Base-by-base conservation (phyloP, 2,888 invertebrate genomes). In the Leptinotarsa tumamoca region DNA sequence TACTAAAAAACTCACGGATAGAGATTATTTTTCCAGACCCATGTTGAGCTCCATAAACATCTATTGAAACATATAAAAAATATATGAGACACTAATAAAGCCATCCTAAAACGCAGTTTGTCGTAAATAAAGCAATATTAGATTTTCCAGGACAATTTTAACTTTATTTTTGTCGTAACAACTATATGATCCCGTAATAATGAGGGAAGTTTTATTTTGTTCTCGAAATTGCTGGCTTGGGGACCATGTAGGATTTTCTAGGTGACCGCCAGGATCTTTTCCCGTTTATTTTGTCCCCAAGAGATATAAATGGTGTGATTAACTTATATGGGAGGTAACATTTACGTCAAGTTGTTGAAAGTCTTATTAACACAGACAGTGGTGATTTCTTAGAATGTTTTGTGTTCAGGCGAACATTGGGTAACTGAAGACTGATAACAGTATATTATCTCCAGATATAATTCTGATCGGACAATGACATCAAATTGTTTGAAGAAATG, bases 121-220 rank as follows among this genome's bases (percentile, higher is more conserved):
- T 68, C 63, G 73, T 78, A 78, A 80, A 78, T 76, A 75, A 72
- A 71, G 13, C 51, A 43, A 72, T 73, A 75, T 75, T 76, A 75
- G 72, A 77, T 70, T 72, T 75, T 58, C 50, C 68, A 49, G 67
- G 66, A 49, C 58, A 67, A 68, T 74, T 74, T 72, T 69, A 49
- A 69, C 70, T 51, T 58, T 70, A 69, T 56, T 67, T 69, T 69
- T 73, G 76, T 76, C 76, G 74, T 77, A 74, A 77, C 73, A 69
- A 68, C 71, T 77, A 74, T 72, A 76, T 74, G 74, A 77, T 77
- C 74, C 70, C 43, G 72, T 77, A 77, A 75, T 78, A 78, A 78
- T 75, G 69, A 73, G 73, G 50, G 66, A 78, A 75, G 70, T 78
- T 75, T 78, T 75, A 75, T 73, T 78, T 78, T 71, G 68, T 56